Base-by-base conservation (phyloP, 2,888 invertebrate species). In the Mantis religiosa region DNA sequence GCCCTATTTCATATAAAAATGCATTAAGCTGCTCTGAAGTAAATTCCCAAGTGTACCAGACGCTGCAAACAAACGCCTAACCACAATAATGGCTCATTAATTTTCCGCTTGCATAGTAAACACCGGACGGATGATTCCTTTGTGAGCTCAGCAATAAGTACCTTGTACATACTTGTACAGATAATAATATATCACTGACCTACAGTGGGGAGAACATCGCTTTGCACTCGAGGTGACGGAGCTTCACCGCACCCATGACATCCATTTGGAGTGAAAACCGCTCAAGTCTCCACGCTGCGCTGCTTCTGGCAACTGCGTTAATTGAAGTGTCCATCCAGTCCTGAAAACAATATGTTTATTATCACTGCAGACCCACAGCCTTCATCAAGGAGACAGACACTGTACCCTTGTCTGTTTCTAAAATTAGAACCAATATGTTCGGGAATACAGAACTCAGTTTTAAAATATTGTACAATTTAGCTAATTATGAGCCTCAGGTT, bases 171-270 rank as follows among this genome's bases (percentile, higher is more conserved):
- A 71, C 84, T 30, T 86, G 28, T 86, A 28, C n/a, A 25, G 15
- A 28, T 86, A 86, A 71, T 41, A 86, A 86, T 81, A 81, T 86
- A 86, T 86, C 86, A 86, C 86, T 28, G 54, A 25, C 25, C 71
- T 71, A 86, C 28, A 86, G 41, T n/a, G 85, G n/a, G 81, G 28
- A 28, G 28, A 86, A 86, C 86, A 86, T 81, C 86, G 28, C 86
- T 86, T 86, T 81, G 54, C 71, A 86, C 86, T 86, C 81, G 81
- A 71, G 81, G 86, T 81, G 86, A 28, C 81, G 27, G 1, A 28
- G 27, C 28, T 2, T 20, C 27, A 28, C 85, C 85, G 54, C 54
- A 47, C 85, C 86, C 54, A 28, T 25, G 8, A 3, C 30, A 28
- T 9, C 71, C 71, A 30, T 28, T 28, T 86, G 20, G 54, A 71